Conservation (phyloP, 2,797 vertebrate genomes). For the Rallus crepitans region DNA sequence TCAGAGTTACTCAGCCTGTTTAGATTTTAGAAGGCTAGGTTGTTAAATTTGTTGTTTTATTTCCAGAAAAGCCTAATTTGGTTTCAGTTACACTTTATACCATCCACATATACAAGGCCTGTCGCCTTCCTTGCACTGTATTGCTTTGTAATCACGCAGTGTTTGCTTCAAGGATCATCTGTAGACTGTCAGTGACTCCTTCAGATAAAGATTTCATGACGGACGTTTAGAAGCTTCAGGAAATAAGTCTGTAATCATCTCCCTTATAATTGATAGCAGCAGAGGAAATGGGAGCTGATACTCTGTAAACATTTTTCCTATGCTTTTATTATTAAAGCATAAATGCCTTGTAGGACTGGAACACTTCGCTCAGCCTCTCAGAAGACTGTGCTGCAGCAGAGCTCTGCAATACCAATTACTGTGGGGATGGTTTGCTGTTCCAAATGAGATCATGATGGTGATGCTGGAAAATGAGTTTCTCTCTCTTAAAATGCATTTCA, state of each 20-base stretch:
- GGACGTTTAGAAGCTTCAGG: neutral
- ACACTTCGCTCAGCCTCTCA: neutral
- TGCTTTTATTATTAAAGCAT: neutral
- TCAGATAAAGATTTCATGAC: neutral
- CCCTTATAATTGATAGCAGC: neutral
- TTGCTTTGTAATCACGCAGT: neutral
- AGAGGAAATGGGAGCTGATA: neutral
- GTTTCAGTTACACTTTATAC: neutral
- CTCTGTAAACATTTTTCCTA: neutral
- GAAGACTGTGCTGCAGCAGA: neutral
- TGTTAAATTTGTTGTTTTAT: constrained; percentile 1
- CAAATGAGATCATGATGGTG: constrained; percentile 17
- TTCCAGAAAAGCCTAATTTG: constrained; percentile 41
- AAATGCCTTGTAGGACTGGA: neutral
- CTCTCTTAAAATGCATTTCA: neutral
- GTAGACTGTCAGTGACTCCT: neutral
- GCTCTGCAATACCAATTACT: constrained; percentile 28
- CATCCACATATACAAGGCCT: neutral
- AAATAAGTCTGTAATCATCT: constrained; percentile 6
- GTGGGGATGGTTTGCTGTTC: neutral
- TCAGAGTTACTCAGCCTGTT: neutral
- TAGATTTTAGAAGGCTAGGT: neutral
- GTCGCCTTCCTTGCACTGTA: neutral
- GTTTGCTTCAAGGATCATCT: constrained; percentile 1
- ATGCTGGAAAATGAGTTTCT: neutral